Base-by-base conservation (phyloP, 92 coral and sea anemone genomes). In the Chrysogorgia sp. region DNA sequence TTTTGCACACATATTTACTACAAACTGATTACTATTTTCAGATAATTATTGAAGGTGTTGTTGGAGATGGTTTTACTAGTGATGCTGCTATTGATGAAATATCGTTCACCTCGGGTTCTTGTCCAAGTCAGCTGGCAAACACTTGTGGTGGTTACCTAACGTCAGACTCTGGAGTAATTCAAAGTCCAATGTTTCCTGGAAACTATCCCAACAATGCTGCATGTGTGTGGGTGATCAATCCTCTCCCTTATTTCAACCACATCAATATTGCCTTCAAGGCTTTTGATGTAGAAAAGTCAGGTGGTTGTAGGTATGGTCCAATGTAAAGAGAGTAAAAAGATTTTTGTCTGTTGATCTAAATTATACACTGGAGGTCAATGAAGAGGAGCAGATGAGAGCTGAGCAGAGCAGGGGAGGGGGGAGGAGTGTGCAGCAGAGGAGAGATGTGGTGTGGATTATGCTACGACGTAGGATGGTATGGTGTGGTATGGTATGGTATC, bases 191-290 rank as follows among this genome's bases (percentile, higher is more conserved):
- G 20, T 89, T 59, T 22, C 90, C 92, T 2, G 40, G 41, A 21
- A 53, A 66, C 55, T 89, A 89, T 67, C 87, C 87, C 32, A 76
- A 89, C 77, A 83, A 82, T 59, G 75, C 81, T n/a, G 63, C 81
- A 15, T 86, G 92, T 76, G 58, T 60, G 2, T 89, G 90, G 90
- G 40, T 71, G 52, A 89, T 89, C 65, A 76, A 76, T 28, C 87
- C 87, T 23, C 83, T 82, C 10, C 83, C 87, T n/a, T 65, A 58
- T 30, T 83, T 48, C 69, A 52, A 26, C 8, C 49, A 83, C 52
- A 49, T 83, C n/a, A 78, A 40, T 28, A 61, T 83, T 37, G 50
- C 77, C 30, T 66, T 83, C 30, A 69, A 76, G 56, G 34, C 35
- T 17, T 41, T 83, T 37, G 83, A 83, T 57, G 49, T 83, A 0